Base-by-base conservation (phyloP, 2,797 vertebrate genomes). In the Neostethus bicornis region DNA sequence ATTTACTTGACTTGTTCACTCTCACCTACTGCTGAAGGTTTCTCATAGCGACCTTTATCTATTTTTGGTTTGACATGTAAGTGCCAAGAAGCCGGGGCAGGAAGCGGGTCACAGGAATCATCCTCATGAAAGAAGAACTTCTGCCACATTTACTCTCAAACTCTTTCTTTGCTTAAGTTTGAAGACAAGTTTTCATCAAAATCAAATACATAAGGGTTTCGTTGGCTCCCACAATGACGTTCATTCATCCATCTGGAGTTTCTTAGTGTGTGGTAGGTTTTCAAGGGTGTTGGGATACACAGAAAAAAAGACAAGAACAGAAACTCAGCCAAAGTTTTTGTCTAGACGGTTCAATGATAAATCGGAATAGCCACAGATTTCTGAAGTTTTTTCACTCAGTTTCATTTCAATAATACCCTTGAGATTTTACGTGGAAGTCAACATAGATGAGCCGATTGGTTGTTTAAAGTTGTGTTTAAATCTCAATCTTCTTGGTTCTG, bases 401-500 rank as follows among this genome's bases (percentile, higher is more conserved):
- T 6, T 51, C 38, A 12, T 4, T 23, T 42, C 21, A 37, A 14
- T 7, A 16, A 21, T 25, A 34, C 34, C 12, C 26, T 9, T 32
- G 13, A 35, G 34, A 35, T 35, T 35, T 16, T 35, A 35, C 39
- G 5, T 19, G 50, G 3, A 61, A 34, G 16, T 46, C 21, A 41
- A 7, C 38, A 42, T 2, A 0, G 39, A 44, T 21, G 3, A 56
- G 12, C 11, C 42, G 42, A 12, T 20, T 32, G 0, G 1, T 51
- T 13, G 25, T 57, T 64, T 32, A 41, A n/a, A 8, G 20, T 47
- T 20, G 21, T 0, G 11, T n/a, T 8, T 44, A 35, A 28, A 54
- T 39, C 29, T 19, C 4, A 41, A 10, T 12, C 13, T 72, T 56
- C 7, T 74, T 57, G 52, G 53, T 39, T 28, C 62, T 61, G 65